Conservation (phyloP, 2,888 invertebrate genomes). For the Spilarctia lutea region DNA sequence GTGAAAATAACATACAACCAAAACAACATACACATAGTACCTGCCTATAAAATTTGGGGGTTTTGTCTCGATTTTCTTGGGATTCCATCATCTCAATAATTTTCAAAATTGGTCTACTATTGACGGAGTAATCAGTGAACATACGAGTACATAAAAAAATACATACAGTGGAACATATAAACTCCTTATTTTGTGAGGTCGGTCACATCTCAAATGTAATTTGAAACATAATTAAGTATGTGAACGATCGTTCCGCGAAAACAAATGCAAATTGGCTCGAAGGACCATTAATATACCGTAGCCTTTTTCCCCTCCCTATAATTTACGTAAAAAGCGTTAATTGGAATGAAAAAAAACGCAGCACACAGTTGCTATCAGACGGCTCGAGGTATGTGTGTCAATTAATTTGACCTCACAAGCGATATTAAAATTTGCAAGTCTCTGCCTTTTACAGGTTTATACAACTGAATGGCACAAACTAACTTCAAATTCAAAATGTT, state of each 20-base stretch:
- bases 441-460: slow-evolving; percentile 52
- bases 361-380: slow-evolving; percentile 42
- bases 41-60: no score
- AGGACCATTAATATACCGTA: slow-evolving; percentile 46
- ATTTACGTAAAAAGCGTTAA: slow-evolving; percentile 42
- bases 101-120: no score
- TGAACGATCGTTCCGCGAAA: not conserved
- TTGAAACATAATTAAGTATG: not conserved
- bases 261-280: slow-evolving; percentile 34
- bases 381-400: slow-evolving; percentile 58
- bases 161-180: no score
- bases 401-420: slow-evolving; percentile 59
- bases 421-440: slow-evolving; percentile 54
- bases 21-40: no score
- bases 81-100: no score
- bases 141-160: no score
- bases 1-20: no score
- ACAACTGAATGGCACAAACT: slow-evolving; percentile 54
- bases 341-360: slow-evolving; percentile 27
- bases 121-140: no score
- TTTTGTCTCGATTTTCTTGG: no score
- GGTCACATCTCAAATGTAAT: not conserved
- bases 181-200: no score
- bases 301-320: slow-evolving; percentile 39
- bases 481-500: slow-evolving; percentile 45